phyloP scores from a whole-genome alignment of 1,140 invertebrate species.

The Venturia canescens region DNA sequence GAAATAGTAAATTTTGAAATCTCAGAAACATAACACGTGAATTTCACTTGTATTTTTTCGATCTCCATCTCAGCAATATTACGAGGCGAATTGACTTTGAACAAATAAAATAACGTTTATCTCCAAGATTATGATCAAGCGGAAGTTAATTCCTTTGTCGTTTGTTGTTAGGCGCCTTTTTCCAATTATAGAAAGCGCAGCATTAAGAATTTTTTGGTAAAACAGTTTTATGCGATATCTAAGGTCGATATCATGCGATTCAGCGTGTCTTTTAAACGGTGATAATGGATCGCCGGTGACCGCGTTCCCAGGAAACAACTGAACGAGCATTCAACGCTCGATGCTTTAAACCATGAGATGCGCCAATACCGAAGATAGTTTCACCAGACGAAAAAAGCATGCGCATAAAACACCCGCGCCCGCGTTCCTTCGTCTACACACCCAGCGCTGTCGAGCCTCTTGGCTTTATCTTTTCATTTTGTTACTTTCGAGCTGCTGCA shows the following conservation, averaged over 20 bases:
- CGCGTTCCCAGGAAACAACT: conserved; percentile 41
- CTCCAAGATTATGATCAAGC: no score
- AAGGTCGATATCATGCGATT: conserved; percentile 32
- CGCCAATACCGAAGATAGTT: conserved; percentile 29
- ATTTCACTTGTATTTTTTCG: no score
- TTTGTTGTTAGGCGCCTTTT: no score
- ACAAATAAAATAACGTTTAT: no score
- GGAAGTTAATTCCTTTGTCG: no score
- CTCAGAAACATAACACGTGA: no score
- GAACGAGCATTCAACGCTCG: neutral
- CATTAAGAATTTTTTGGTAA: neutral
- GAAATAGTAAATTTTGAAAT: no score
- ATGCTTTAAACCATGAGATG: neutral
- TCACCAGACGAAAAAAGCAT: conserved; percentile 17
- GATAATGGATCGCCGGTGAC: conserved; percentile 15
- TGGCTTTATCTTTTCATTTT: neutral
- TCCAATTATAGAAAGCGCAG: no score
- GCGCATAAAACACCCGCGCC: conserved; percentile 36
- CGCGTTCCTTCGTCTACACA: conserved; percentile 14
- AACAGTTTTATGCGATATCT: neutral
- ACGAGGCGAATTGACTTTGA: no score
- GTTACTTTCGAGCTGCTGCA: neutral
- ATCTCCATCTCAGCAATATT: no score
- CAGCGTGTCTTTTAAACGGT: conserved; percentile 17
- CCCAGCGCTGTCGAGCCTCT: neutral